Percentiles rank a stretch among this genome's conserved stretches.
Evolutionary conservation across 1,140 invertebrate genomes (phyloP).

Genomic region (Halesus radiatus): DNA sequence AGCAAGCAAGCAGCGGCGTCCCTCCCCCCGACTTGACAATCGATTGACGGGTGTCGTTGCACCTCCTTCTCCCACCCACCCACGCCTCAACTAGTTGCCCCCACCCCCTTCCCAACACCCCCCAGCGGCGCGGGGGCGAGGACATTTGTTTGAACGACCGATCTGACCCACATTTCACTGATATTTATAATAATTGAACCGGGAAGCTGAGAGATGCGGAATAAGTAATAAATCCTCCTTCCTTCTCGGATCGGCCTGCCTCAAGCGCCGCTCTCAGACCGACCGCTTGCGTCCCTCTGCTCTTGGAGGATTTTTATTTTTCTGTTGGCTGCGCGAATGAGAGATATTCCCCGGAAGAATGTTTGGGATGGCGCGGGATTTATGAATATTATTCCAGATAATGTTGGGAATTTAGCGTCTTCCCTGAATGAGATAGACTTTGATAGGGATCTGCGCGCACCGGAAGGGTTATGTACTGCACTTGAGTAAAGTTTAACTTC

Average conservation of each 20-base stretch:
- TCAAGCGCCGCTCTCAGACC: conserved; percentile 8
- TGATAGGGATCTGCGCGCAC: conserved; percentile 48
- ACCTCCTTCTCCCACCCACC: conserved; percentile 1
- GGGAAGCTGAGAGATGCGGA: conserved; percentile 63
- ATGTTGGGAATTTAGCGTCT: conserved; percentile 51
- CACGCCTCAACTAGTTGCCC: not conserved
- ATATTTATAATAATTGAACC: conserved; percentile 71
- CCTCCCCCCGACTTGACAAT: conserved; percentile 64
- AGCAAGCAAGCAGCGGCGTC: no score
- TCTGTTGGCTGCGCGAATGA: conserved; percentile 48
- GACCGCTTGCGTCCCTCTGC: conserved; percentile 28
- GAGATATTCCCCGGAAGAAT: conserved; percentile 48
- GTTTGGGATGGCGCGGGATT: conserved; percentile 47
- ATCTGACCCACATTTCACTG: conserved; percentile 66
- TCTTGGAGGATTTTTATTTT: conserved; percentile 45
- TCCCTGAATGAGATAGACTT: conserved; percentile 40
- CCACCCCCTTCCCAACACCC: no score
- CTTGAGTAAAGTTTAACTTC: not conserved
- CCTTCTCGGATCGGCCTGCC: conserved; percentile 2
- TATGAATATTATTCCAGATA: conserved; percentile 56
- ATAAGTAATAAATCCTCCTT: conserved; percentile 63
- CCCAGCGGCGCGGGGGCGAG: not conserved
- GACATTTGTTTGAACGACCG: conserved; percentile 55
- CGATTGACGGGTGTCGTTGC: conserved; percentile 68
- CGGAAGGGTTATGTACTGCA: not conserved